Evolutionary conservation across 2,888 invertebrate species (phyloP), one percentile per base, ranked within the genome.

Genomic region (Cyrtodaria siliqua): DNA sequence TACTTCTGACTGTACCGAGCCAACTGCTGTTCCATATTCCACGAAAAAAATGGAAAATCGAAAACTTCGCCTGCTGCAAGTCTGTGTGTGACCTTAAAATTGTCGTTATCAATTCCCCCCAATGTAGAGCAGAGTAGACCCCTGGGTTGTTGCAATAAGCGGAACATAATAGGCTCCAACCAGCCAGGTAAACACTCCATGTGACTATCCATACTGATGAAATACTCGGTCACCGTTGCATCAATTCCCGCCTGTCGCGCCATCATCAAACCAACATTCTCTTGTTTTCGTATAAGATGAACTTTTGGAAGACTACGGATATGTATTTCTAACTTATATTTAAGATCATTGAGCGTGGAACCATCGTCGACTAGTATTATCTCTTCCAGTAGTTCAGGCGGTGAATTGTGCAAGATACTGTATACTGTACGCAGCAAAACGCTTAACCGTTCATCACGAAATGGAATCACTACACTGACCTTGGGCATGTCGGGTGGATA

Each of bases 231-330:
- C 6, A 50, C 55, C 12, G 74, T 55, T 2, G 24, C 18, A 14
- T 83, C 70, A 26, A 83, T 72, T 16, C 79, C 82, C 18, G 74
- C 60, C 38, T 83, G 82, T 44, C 74, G 20, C 16, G 82, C 79
- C 66, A 71, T 69, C 71, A 83, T 75, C 14, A 70, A 44, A 20
- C 81, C 74, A 6, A 62, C 60, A 52, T 50, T 69, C 12, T 14
- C 47, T 24, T 26, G n/a, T 44, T 71, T 53, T 4, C 75, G 56
- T 42, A 81, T 56, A 2, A 78, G 47, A 3, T 29, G 20, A 2
- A 78, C 69, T 33, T 71, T 74, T 0, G 64, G 53, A 1, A 75
- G 52, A 49, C 26, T 47, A 12, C 33, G n/a, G 12, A 81, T 27
- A 23, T 81, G 71, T 1, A 68, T 26, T 16, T 71, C 69, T 2